These are phyloP conservation scores for Ormyrus rosae DNA, from an alignment of 2,888 invertebrate genomes.

Conservation along the genomic window DNA sequence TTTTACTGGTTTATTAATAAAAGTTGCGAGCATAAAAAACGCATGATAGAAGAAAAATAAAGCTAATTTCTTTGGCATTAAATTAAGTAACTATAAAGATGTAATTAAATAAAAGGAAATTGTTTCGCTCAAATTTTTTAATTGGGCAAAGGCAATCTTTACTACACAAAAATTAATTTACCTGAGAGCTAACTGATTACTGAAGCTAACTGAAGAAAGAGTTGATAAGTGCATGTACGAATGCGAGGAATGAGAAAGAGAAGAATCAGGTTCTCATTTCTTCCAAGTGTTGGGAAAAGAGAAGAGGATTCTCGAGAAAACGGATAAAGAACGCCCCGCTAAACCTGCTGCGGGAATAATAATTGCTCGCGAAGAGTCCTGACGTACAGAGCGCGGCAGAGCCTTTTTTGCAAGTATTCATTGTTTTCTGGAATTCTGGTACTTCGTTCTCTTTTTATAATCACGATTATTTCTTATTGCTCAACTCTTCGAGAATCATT, in stretches of 20 bases:
- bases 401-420: conserved; percentile 17
- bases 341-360: conserved; percentile 39
- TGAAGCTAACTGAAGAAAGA: too few relatives aligned
- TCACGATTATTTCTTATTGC: not conserved
- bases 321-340: conserved; percentile 20
- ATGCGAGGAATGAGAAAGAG: not conserved
- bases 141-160: too few relatives aligned
- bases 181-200: too few relatives aligned
- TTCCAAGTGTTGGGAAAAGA: not conserved
- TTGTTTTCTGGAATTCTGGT: conserved; percentile 34
- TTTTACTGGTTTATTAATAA: too few relatives aligned
- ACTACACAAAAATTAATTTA: too few relatives aligned
- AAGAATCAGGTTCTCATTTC: conserved; percentile 8
- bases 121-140: too few relatives aligned
- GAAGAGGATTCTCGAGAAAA: conserved; percentile 39
- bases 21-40: too few relatives aligned
- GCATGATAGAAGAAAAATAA: too few relatives aligned
- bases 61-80: too few relatives aligned
- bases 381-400: not conserved
- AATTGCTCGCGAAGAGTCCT: conserved; percentile 1
- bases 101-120: too few relatives aligned
- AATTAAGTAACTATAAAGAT: too few relatives aligned
- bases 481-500: not conserved
- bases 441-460: not conserved
- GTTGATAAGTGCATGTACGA: too few relatives aligned